Evolutionary conservation across 2,113 vertebrate species (phyloP).

Genomic region (Leucopsar rothschildi): DNA sequence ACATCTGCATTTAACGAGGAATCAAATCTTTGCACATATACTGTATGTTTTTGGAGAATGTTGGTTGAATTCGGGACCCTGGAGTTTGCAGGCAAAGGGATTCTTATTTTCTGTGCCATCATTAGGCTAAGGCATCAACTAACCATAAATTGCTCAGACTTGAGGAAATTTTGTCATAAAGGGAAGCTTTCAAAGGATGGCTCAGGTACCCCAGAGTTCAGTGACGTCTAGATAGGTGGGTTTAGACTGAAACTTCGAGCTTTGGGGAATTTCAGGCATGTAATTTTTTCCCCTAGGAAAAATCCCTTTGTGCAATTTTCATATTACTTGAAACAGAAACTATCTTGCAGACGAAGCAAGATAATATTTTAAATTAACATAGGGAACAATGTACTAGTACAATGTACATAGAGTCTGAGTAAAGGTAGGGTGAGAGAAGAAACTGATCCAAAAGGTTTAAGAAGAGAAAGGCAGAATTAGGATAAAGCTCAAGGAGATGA

Average conservation of each 20-base stretch:
- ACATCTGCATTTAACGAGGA: background rate
- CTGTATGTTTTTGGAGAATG: background rate
- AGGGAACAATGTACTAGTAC: background rate
- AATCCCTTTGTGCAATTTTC: background rate
- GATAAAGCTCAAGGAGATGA: background rate
- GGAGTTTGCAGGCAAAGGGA: background rate
- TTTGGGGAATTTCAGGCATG: background rate
- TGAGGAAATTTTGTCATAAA: background rate
- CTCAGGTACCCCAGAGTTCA: background rate
- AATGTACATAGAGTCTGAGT: background rate
- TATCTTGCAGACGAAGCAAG: background rate
- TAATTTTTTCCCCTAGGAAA: background rate
- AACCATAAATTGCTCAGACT: background rate
- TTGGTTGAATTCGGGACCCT: background rate
- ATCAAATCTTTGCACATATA: background rate
- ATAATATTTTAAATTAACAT: background rate
- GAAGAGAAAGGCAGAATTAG: slow-evolving; percentile 4
- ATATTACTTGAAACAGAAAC: background rate
- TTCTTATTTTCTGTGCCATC: background rate
- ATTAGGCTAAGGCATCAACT: rapidly evolving
- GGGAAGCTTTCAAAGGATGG: background rate
- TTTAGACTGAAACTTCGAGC: background rate
- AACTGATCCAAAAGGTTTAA: background rate
- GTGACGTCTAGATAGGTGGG: background rate
- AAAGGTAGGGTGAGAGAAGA: background rate